A percentile compares a stretch with the other conserved stretches of the same genome.
phyloP scores from a whole-genome alignment of 1,140 invertebrate genomes.

The Telenomus remus region DNA sequence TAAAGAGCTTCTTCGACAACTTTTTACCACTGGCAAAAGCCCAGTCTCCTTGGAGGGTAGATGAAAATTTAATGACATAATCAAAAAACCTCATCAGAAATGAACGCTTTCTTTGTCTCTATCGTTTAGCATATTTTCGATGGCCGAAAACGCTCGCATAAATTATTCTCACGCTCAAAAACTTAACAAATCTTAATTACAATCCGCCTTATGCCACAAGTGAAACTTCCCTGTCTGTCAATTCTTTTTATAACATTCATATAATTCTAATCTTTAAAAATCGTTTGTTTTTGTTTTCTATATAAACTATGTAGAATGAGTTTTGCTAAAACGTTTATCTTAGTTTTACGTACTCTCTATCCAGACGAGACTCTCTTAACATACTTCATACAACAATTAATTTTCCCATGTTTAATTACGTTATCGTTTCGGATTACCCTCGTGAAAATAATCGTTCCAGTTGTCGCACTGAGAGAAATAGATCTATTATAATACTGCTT shows the following conservation, averaged over 20 bases:
- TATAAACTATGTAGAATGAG: constrained; percentile 44
- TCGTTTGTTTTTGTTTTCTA: constrained; percentile 36
- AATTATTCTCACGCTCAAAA: constrained; percentile 48
- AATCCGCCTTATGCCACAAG: constrained; percentile 10
- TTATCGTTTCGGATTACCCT: constrained; percentile 14
- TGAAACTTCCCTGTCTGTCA: constrained; percentile 9
- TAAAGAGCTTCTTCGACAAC: constrained; percentile 53
- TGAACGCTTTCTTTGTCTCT: constrained; percentile 20
- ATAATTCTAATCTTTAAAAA: constrained; percentile 44
- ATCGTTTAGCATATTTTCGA: constrained; percentile 35
- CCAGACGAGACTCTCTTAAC: constrained; percentile 19
- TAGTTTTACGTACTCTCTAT: constrained; percentile 25
- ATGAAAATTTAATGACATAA: constrained; percentile 47
- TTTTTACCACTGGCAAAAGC: constrained; percentile 50
- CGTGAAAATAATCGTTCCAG: constrained; percentile 16
- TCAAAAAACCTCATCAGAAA: constrained; percentile 41
- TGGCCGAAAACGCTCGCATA: constrained; percentile 37
- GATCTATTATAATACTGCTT: constrained; percentile 16
- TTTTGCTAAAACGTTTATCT: constrained; percentile 43
- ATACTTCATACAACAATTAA: constrained; percentile 20
- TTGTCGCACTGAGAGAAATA: constrained; percentile 45
- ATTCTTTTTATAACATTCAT: constrained; percentile 23
- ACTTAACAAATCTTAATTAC: constrained; percentile 52
- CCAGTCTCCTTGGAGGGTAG: constrained; percentile 27
- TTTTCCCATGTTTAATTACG: constrained; percentile 8